Evolutionary conservation across 2,113 vertebrate genomes (phyloP).

Genomic region (Mesoclemmys tuberculata): DNA sequence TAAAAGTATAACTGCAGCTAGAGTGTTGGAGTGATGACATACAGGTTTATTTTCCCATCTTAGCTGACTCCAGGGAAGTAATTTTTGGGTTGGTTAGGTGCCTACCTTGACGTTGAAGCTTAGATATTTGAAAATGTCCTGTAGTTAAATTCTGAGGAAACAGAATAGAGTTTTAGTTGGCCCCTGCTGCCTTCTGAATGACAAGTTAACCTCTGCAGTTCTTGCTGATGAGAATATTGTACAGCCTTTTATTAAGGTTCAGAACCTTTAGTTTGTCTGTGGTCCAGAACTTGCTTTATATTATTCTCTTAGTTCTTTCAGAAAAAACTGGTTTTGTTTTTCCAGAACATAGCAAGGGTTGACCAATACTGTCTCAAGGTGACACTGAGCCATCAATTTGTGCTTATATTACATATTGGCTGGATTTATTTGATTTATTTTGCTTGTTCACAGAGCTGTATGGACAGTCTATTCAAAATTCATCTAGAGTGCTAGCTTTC

Average conservation of each 20-base stretch:
- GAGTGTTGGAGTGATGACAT: conserved; percentile 39
- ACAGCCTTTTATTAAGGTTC: conserved; percentile 4
- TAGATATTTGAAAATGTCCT: conserved; percentile 58
- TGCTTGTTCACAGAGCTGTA: not conserved
- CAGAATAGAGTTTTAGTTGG: conserved; percentile 63
- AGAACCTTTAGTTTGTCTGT: conserved; percentile 20
- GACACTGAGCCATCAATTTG: not conserved
- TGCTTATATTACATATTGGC: not conserved
- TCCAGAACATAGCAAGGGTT: not conserved
- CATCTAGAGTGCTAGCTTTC: not conserved
- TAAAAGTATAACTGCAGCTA: conserved; percentile 35
- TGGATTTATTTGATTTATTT: not conserved
- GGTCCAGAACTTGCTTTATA: conserved; percentile 30
- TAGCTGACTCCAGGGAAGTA: conserved; percentile 53
- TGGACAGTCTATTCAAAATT: not conserved
- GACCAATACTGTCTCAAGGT: not conserved
- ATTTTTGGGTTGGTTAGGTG: conserved; percentile 74
- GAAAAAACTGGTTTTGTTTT: not conserved
- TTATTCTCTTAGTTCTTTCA: not conserved
- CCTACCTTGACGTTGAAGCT: conserved; percentile 44
- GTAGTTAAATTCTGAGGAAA: conserved; percentile 69
- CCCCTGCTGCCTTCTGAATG: conserved; percentile 59
- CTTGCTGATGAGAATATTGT: conserved; percentile 27
- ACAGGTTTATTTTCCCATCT: conserved; percentile 63
- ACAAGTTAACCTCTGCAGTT: not conserved